Percentiles rank a stretch among this genome's conserved stretches.
Evolutionary conservation across 2,113 vertebrate species (phyloP).

Genomic region (Podarcis cretensis): DNA sequence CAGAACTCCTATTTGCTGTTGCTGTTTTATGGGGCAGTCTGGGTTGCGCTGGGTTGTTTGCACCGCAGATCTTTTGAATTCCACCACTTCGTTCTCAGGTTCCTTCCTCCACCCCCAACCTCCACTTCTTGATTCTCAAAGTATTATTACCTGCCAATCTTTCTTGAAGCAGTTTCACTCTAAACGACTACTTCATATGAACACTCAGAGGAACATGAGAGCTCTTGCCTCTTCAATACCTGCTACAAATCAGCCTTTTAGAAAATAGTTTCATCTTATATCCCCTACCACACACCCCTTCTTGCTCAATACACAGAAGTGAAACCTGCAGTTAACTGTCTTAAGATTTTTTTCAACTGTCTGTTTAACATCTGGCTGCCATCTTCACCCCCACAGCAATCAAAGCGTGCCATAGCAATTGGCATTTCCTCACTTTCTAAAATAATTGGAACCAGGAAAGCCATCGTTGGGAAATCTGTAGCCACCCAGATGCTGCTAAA

Average conservation of each 20-base stretch:
- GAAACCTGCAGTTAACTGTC: slow-evolving; percentile 64
- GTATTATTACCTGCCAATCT: slow-evolving; percentile 5
- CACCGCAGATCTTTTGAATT: slow-evolving; percentile 68
- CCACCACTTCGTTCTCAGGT: slow-evolving; percentile 65
- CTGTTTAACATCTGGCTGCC: slow-evolving; percentile 54
- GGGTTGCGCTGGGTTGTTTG: slow-evolving; percentile 60
- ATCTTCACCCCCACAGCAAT: slow-evolving; percentile 48
- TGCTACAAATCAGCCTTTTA: slow-evolving; percentile 63
- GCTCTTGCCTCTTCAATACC: slow-evolving; percentile 51
- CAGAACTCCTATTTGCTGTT: slow-evolving; percentile 56
- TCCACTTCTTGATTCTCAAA: slow-evolving; percentile 4
- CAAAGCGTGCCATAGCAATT: slow-evolving; percentile 37
- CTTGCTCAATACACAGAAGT: slow-evolving; percentile 66
- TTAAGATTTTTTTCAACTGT: slow-evolving; percentile 44
- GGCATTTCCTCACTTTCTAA: slow-evolving; percentile 34
- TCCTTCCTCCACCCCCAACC: slow-evolving; percentile 37
- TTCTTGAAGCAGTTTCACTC: slow-evolving; percentile 43
- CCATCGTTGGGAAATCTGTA: not conserved
- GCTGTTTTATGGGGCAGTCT: slow-evolving; percentile 58
- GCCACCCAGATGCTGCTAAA: not conserved
- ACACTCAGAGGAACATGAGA: slow-evolving; percentile 29
- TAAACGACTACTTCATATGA: slow-evolving; percentile 42
- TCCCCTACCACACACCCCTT: slow-evolving; percentile 45
- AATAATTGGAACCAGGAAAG: slow-evolving; percentile 23
- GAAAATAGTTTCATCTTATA: slow-evolving; percentile 55